Base-by-base conservation (phyloP, 2,113 vertebrate species). In the Pycnonotus jocosus region DNA sequence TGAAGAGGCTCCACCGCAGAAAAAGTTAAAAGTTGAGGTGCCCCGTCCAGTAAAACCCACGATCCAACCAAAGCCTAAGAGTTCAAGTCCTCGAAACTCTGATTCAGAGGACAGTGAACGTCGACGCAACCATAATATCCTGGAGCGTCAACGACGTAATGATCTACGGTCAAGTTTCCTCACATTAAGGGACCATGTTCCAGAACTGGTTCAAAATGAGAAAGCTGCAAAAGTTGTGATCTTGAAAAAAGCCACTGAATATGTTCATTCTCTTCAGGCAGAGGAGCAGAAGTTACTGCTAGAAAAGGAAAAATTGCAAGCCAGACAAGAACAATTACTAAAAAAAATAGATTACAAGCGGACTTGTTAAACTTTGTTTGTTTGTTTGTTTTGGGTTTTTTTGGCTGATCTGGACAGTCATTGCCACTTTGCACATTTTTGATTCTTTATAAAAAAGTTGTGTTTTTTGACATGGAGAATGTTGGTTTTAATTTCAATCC, bases 151-250 rank as follows among this genome's bases (percentile, higher is more conserved):
- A 54, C 98, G 99, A 30, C 99, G 99, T 82, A 99, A 99, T n/a
- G 99, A 99, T 98, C 97, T 99, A 85, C 98, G 99, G 54, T 99
- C 99, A 80, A 99, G 99, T 97, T 99, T 99, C 96, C 98, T 99
- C 78, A 99, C 98, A 0, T 98, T 99, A 96, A 99, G 99, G 85
- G 99, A 99, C 98, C 99, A 99, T 73, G 99, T 99, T 97, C 99
- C 99, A 0, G 99, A 99, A 98, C 98, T 99, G 93, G 98, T 99
- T 66, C 97, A 98, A 97, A 99, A 99, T 51, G 99, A 99, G 92
- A 99, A 99, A 97, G 99, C 99, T 2, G 99, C 99, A 33, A 99
- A 99, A 97, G 99, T 99, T 95, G 98, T 99, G 93, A 99, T 99
- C 94, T 98, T 99, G 93, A 99, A 99, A 98, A 99, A 99, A 97